Evolutionary conservation across 2,797 vertebrate genomes (phyloP), one percentile per base, ranked within the genome.

Genomic region (Taeniopygia guttata): DNA sequence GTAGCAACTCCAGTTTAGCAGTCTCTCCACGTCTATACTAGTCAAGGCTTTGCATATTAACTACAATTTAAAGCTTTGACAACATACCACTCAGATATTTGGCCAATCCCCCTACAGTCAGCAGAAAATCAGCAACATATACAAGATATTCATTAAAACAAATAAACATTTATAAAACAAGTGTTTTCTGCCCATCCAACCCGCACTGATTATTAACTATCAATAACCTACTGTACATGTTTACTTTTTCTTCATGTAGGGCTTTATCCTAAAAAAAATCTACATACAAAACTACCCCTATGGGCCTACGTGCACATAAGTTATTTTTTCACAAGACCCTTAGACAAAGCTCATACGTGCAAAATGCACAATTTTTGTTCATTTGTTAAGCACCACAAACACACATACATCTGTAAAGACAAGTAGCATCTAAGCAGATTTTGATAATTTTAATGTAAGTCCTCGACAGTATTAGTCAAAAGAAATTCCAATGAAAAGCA

Each of bases 41-140:
- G 43, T 52, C 63, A 89, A 76, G 45, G 63, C 51, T 92, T 90
- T 87, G 84, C 59, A 89, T 70, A 85, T 92, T 75, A 93, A 75
- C 82, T 85, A 92, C 45, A 78, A 46, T 90, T 77, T 59, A 62
- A 95, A 89, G 68, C 42, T 95, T 90, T 73, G 34, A 70, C 68
- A 93, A 96, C 46, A 2, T 89, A 96, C 95, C 94, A 92, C 78
- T 92, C 86, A 92, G 64, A 29, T 82, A 87, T 72, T 54, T 90
- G 88, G 86, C 52, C 92, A 94, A 49, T 95, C 42, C 66, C 46
- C 64, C 86, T 58, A 94, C 46, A 93, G 88, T 67, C 82, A 92
- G 93, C 60, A 94, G 91, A 94, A 95, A 90, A 84, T 84, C 84
- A 95, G 86, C 89, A 92, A 80, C 16, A 91, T 34, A 89, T 45